These are phyloP conservation scores for Channa striata DNA, from an alignment of 2,797 vertebrate species.

Conservation along the genomic window DNA sequence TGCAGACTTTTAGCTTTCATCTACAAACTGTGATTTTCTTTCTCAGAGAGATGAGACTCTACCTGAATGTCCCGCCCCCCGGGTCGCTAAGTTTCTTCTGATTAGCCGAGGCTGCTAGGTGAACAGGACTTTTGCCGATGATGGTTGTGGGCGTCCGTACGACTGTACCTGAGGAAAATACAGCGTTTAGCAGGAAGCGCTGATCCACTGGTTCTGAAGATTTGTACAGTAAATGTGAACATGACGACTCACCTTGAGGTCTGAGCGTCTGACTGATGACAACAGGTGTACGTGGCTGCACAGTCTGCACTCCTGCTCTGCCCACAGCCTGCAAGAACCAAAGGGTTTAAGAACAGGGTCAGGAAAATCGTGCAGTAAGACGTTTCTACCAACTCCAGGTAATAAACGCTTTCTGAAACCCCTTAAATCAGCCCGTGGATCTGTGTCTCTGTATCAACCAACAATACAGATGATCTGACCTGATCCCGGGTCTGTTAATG, in stretches of 20 bases:
- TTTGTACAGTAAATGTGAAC: background rate
- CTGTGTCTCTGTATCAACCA: no score
- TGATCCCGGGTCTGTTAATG: no score
- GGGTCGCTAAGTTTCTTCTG: constrained; percentile 89
- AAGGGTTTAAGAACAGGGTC: no score
- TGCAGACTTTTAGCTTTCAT: no score
- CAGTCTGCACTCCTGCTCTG: constrained; percentile 79
- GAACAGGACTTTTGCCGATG: constrained; percentile 81
- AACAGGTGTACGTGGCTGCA: constrained; percentile 85
- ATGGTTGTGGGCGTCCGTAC: constrained; percentile 82
- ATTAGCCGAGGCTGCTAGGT: constrained; percentile 86
- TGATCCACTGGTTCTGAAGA: no score
- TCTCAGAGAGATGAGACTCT: constrained; percentile 29
- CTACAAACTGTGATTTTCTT: no score
- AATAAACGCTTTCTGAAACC: no score
- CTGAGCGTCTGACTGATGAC: constrained; percentile 86
- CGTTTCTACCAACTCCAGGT: no score
- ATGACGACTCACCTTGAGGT: constrained; percentile 82
- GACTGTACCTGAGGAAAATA: constrained; percentile 76
- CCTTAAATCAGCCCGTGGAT: no score
- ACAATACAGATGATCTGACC: no score
- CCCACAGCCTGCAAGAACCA: constrained; percentile 75
- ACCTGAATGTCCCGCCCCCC: constrained; percentile 89
- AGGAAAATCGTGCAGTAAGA: no score
- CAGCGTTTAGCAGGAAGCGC: no score